Evolutionary conservation across 2,113 vertebrate species (phyloP), one percentile per base, ranked within the genome.

Genomic region (Orycteropus afer): DNA sequence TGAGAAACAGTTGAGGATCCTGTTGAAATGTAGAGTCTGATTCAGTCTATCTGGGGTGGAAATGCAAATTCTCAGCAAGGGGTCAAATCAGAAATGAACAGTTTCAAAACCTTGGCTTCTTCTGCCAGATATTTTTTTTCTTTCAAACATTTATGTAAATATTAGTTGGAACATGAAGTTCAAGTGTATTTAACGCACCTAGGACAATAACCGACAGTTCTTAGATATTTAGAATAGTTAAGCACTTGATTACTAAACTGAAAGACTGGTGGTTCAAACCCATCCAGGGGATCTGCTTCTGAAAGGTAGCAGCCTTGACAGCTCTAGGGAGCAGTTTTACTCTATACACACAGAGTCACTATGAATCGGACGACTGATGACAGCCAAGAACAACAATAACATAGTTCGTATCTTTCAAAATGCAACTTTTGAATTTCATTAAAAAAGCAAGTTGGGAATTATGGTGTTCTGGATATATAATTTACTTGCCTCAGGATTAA

Each of bases 401-500:
- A 23, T 45, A 55, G 37, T 73, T 78, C 34, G 45, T 25, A 67
- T 79, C 84, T 86, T 94, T 94, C n/a, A 71, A 32, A 49, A 86
- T 59, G 9, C 12, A 61, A 51, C 55, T 73, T 93, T 51, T 76
- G 25, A 86, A 83, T 96, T 77, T n/a, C 32, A 86, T 23, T 76
- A 71, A 8, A 69, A 57, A 83, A 45, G 7, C 85, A 91, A 94
- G 7, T 53, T 93, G 51, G 57, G 8, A 82, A 90, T 85, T 63
- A 42, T 15, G 45, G 4, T 93, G 12, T 63, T 85, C 18, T 69
- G 7, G 1, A 45, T 51, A 55, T 84, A 47, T 69, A 69, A 81
- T 77, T 93, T 55, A 73, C 11, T 77, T 94, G 49, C 37, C 22
- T 94, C 49, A 76, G 51, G n/a, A 74, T 86, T 91, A 94, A 51